Evolutionary conservation across 37 sponge, comb jelly and placozoan genomes (phyloP), one percentile per base, ranked within the genome.

Genomic region (Bolinopsis microptera): DNA sequence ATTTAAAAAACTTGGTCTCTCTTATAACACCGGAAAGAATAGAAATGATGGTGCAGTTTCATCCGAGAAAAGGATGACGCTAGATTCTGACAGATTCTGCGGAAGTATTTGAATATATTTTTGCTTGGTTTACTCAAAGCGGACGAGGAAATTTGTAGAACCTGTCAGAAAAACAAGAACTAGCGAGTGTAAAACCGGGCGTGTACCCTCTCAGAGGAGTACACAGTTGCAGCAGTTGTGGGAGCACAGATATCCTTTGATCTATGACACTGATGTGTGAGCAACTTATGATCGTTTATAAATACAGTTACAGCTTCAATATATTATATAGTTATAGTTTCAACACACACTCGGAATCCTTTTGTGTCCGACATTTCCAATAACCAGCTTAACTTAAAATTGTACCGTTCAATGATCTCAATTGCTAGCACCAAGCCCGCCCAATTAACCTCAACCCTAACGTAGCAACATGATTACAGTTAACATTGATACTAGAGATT

Each of bases 401-500:
- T 48, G 5, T 5, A 13, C 61, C 13, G 13, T 48, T 18, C 61
- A 48, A 48, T 48, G 61, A 48, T 48, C 13, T 48, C 13, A 48
- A 48, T 48, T 48, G 61, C 9, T 48, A 13, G n/a, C n/a, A n/a
- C 75, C 75, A 30, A n/a, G 18, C 75, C 26, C 75, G 31, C n/a
- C 18, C 75, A 30, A n/a, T 72, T 28, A 72, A 5, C 75, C 31
- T 30, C 22, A 72, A 72, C 61, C 61, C 61, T 13, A 48, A 48
- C 13, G 61, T 48, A 48, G 61, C 61, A 48, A 48, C 13, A 13
- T 48, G 61, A 48, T 48, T 48, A 48, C 9, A 48, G 61, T 48
- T 48, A 48, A 48, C 61, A 13, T 48, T 72, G 75, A 72, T 72
- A 72, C 75, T 72, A 30, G 75, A 72, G 75, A 72, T 72, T 72